Percentiles rank a stretch among this genome's conserved stretches.
Conservation (phyloP, 2,113 vertebrate species). For the Diphyllodes magnificus region DNA sequence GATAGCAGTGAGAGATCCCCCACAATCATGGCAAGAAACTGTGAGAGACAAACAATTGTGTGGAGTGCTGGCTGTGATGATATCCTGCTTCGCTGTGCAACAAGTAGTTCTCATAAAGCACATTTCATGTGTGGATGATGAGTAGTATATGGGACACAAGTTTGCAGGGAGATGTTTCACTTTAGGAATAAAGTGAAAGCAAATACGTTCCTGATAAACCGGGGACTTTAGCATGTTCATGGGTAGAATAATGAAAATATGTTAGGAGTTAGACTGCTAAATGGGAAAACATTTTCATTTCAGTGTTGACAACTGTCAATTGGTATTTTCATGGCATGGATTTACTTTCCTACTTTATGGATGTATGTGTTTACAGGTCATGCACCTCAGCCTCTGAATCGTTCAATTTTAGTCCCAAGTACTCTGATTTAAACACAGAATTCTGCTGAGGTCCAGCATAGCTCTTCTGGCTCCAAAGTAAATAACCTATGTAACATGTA, state of each 20-base stretch:
- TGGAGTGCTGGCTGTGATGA: not conserved
- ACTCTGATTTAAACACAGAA: not conserved
- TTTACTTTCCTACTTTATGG: not conserved
- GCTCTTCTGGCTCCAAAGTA: not conserved
- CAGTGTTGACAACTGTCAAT: not conserved
- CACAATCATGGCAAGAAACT: not conserved
- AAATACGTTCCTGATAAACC: not conserved
- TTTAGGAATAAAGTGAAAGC: not conserved
- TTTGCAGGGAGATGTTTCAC: not conserved
- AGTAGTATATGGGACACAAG: not conserved
- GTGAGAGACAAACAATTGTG: not conserved
- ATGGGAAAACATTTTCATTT: slow-evolving; percentile 46
- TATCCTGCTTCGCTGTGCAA: not conserved
- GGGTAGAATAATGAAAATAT: not conserved
- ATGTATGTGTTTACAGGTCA: not conserved
- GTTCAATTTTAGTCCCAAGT: not conserved
- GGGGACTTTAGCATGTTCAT: not conserved
- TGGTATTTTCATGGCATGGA: not conserved
- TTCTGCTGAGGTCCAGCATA: not conserved
- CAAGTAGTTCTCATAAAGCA: not conserved
- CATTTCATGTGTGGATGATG: not conserved
- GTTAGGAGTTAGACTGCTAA: not conserved
- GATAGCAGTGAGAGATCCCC: not conserved
- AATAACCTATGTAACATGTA: not conserved
- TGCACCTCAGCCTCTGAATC: not conserved